A percentile compares a stretch with the other conserved stretches of the same genome.
Evolutionary conservation across 2,888 invertebrate species (phyloP).

Genomic region (Eugnorisma glareosa): DNA sequence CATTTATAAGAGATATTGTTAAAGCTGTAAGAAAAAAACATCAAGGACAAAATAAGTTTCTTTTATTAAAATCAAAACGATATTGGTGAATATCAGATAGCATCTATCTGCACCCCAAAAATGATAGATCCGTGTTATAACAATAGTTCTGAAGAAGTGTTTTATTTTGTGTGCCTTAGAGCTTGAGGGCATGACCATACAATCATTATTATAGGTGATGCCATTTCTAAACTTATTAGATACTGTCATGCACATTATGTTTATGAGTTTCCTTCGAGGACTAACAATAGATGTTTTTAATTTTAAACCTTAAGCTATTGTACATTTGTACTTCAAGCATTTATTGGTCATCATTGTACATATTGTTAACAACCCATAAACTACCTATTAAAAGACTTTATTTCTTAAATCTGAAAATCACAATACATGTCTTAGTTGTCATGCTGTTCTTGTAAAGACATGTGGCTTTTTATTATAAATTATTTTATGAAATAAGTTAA

Average conservation of each 20-base stretch:
- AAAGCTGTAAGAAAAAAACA: not conserved
- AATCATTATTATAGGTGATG: slow-evolving; percentile 37
- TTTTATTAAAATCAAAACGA: not conserved
- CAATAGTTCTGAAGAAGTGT: not conserved
- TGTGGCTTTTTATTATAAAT: not conserved
- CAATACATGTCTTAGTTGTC: not conserved
- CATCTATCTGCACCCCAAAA: not conserved
- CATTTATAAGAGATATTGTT: not conserved
- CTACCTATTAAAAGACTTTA: slow-evolving; percentile 42
- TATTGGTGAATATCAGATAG: not conserved
- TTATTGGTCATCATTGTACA: slow-evolving; percentile 52
- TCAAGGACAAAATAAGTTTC: not conserved
- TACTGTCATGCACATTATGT: slow-evolving; percentile 35
- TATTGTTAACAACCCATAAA: slow-evolving; percentile 45
- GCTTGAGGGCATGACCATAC: slow-evolving; percentile 20
- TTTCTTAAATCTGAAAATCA: slow-evolving; percentile 24
- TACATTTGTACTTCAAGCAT: slow-evolving; percentile 47
- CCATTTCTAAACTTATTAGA: slow-evolving; percentile 41
- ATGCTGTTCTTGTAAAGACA: slow-evolving; percentile 17
- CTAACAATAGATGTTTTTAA: slow-evolving; percentile 57
- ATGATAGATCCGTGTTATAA: not conserved
- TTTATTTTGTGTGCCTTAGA: not conserved
- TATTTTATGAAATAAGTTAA: not conserved
- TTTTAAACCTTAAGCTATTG: slow-evolving; percentile 53
- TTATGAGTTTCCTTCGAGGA: slow-evolving; percentile 54